Percentiles rank a stretch among this genome's conserved stretches.
Conservation (phyloP, 2,888 invertebrate genomes). For the Rambutsinella grinnellia region DNA sequence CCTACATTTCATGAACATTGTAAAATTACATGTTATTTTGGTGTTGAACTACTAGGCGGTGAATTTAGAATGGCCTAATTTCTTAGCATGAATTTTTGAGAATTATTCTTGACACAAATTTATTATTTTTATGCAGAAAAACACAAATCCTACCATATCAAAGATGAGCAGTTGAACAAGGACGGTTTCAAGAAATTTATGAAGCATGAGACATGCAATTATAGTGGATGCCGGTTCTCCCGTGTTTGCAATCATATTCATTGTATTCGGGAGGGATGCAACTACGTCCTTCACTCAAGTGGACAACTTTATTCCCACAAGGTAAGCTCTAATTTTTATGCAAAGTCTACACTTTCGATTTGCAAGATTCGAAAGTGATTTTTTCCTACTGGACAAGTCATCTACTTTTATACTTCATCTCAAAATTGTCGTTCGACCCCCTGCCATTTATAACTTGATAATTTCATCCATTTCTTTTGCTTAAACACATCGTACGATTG, state of each 20-base stretch:
- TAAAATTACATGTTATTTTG: slow-evolving; percentile 3
- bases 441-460: too few relatives aligned
- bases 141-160: slow-evolving; percentile 98
- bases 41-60: background rate
- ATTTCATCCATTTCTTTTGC: too few relatives aligned
- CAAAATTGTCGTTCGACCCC: too few relatives aligned
- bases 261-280: slow-evolving; percentile 95
- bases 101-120: slow-evolving; percentile 1
- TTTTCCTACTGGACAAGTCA: background rate
- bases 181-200: slow-evolving; percentile 99
- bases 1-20: too few relatives aligned
- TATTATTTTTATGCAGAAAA: slow-evolving; percentile 85
- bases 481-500: too few relatives aligned
- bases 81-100: background rate
- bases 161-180: slow-evolving; percentile 93
- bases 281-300: slow-evolving; percentile 95
- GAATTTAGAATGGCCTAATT: background rate
- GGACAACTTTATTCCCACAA: slow-evolving; percentile 98
- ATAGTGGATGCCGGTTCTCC: slow-evolving; percentile 92
- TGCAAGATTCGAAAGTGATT: background rate
- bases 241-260: slow-evolving; percentile 98
- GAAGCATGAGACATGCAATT: slow-evolving; percentile 95
- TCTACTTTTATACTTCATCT: too few relatives aligned
- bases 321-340: too few relatives aligned
- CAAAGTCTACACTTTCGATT: too few relatives aligned